Evolutionary conservation across 2,888 invertebrate genomes (phyloP), one percentile per base, ranked within the genome.

Genomic region (Trichogramma evanescens): DNA sequence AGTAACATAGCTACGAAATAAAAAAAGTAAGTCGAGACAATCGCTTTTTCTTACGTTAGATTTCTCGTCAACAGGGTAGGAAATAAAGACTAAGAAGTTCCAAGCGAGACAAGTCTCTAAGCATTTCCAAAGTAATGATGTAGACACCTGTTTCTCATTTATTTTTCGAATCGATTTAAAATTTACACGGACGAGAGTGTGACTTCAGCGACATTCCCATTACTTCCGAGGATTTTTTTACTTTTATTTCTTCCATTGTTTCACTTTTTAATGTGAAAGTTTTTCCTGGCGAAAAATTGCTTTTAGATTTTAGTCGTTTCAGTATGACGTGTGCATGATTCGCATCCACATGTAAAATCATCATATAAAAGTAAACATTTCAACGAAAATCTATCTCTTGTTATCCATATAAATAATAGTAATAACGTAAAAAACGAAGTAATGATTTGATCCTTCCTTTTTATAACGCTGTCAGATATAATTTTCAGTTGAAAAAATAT

Each of bases 141-240:
- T 51, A 60, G 59, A 64, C 62, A 64, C 60, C 64, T 64, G 64
- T 64, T 64, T 64, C 59, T 62, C 62, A 64, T 64, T 64, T 64
- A 64, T 64, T 64, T 64, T 40, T 50, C 56, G 48, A 57, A 54
- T 10, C n/a, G 45, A 51, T 59, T 54, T 54, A n/a, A 49, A 56
- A 26, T 26, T 26, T 26, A 13, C 59, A 38, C 59, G 4, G 41
- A 44, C 40, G 46, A 4, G 26, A 26, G 45, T 55, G 46, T 54
- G 44, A 51, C 48, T 58, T 54, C 52, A 48, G 46, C 52, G 50
- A 54, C 44, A 44, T 59, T 62, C 57, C 62, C 59, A 62, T 62
- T 59, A 62, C 59, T 54, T 9, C 10, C 41, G 40, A 9, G 55
- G 49, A 48, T 42, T 38, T 46, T 39, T 10, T 44, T 42, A 3